A percentile compares a stretch with the other conserved stretches of the same genome.
phyloP scores from a whole-genome alignment of 2,113 vertebrate species.

The Emydura subglobosa region DNA sequence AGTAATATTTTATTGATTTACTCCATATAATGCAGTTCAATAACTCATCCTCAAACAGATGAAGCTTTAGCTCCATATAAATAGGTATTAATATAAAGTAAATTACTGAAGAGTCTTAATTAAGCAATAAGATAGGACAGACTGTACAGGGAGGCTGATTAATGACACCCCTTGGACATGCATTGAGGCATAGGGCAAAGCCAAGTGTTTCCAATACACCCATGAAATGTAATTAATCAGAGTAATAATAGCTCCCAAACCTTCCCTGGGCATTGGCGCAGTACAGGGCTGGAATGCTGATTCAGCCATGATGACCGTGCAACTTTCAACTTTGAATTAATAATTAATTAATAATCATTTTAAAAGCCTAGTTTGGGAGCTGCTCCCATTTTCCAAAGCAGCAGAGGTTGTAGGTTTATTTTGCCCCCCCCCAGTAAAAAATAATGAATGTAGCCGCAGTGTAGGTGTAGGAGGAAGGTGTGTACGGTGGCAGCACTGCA shows the following conservation, averaged over 20 bases:
- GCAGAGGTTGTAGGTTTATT: not conserved
- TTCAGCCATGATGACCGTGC: not conserved
- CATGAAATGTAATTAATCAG: not conserved
- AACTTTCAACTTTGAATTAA: not conserved
- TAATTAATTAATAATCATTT: not conserved
- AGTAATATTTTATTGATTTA: constrained; percentile 66
- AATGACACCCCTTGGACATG: constrained; percentile 41
- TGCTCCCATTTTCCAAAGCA: not conserved
- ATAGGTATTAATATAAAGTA: constrained; percentile 72
- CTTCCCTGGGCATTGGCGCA: not conserved
- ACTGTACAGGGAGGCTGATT: constrained; percentile 42
- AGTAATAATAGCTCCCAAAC: not conserved
- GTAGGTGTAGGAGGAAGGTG: not conserved
- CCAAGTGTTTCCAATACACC: constrained; percentile 19
- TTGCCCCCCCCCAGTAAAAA: not conserved
- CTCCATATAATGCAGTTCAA: constrained; percentile 37
- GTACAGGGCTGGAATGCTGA: not conserved
- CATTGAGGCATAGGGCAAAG: constrained; percentile 12
- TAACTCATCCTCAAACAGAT: constrained; percentile 51
- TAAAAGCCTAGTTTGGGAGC: not conserved
- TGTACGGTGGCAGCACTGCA: not conserved
- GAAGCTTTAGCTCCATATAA: constrained; percentile 65
- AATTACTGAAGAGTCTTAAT: constrained; percentile 69
- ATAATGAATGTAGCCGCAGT: not conserved
- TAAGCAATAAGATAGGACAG: constrained; percentile 56